These are phyloP conservation scores for Pelodytes ibericus DNA, from an alignment of 2,797 vertebrate species.

Conservation along the genomic window DNA sequence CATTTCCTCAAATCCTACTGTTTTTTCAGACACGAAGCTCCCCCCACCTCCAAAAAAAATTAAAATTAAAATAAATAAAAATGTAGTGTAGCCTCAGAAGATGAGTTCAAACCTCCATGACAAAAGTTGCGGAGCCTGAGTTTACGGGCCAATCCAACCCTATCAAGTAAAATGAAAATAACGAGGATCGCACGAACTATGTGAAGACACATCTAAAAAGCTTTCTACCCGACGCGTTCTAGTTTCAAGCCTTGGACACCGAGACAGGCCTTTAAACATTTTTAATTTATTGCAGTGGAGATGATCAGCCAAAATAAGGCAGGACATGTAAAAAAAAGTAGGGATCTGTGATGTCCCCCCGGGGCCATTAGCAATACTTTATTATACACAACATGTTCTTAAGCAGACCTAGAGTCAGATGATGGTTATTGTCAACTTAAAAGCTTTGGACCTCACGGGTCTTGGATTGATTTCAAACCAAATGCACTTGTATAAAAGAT, in stretches of 20 bases:
- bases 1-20: too few species aligned
- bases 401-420: slow-evolving; percentile 2
- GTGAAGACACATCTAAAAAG: too few species aligned
- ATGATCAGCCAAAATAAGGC: neutral
- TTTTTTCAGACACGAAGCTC: too few species aligned
- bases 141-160: too few species aligned
- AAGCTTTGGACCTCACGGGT: slow-evolving; percentile 36
- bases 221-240: neutral
- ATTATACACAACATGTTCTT: neutral
- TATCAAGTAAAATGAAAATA: too few species aligned
- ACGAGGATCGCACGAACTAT: too few species aligned
- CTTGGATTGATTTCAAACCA: slow-evolving; percentile 42
- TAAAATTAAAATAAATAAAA: too few species aligned
- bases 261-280: slow-evolving; percentile 10
- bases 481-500: slow-evolving; percentile 48
- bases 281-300: slow-evolving; percentile 11
- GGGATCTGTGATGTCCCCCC: slow-evolving; percentile 1
- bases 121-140: too few species aligned
- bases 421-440: slow-evolving; percentile 52
- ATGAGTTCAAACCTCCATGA: too few species aligned
- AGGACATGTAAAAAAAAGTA: neutral
- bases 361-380: slow-evolving; percentile 38
- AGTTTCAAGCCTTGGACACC: neutral
- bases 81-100: too few species aligned
- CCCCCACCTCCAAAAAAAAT: too few species aligned